Conservation (phyloP, 92 coral and sea anemone species). For the Epizoanthus stellaris region DNA sequence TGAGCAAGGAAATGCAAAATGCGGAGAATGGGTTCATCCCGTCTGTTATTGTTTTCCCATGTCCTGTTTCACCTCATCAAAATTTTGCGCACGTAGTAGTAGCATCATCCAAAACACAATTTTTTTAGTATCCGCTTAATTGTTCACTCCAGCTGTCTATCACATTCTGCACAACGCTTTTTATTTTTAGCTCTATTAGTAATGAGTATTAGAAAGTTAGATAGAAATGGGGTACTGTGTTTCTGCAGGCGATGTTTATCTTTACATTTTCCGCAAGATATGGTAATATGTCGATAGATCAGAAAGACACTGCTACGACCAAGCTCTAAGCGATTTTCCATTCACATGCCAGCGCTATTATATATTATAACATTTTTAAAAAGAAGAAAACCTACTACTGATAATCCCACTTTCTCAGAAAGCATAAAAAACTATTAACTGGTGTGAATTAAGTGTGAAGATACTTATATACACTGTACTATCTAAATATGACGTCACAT, state of each 20-base stretch:
- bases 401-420: too few relatives aligned
- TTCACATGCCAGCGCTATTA: not conserved
- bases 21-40: not conserved
- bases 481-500: too few relatives aligned
- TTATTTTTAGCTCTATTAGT: not conserved
- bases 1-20: not conserved
- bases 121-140: not conserved
- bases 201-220: not conserved
- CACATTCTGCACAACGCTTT: not conserved
- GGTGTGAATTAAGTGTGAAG: too few relatives aligned
- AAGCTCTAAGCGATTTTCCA: not conserved
- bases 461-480: too few relatives aligned
- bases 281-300: constrained; percentile 1
- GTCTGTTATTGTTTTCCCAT: constrained; percentile 9
- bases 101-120: not conserved
- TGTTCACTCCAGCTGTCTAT: not conserved
- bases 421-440: too few relatives aligned
- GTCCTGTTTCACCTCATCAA: constrained; percentile 14
- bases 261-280: not conserved
- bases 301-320: not conserved
- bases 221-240: not conserved
- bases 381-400: too few relatives aligned
- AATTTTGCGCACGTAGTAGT: constrained; percentile 39
- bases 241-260: not conserved
- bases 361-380: not conserved